Evolutionary conservation across 2,888 invertebrate genomes (phyloP).

Genomic region (Amiota communis): DNA sequence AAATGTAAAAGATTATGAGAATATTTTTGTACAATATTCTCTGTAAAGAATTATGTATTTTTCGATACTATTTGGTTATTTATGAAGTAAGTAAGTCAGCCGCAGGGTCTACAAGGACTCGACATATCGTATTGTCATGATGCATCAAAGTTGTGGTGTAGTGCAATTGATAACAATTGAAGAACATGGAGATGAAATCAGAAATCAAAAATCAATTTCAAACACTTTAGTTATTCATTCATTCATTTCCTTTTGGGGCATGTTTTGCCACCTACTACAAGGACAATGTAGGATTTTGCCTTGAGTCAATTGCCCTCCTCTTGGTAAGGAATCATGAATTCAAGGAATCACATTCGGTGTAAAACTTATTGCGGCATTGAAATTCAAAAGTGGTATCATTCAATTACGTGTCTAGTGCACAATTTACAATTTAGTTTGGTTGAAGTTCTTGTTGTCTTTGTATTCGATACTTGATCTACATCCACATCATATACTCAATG

Average conservation of each 20-base stretch:
- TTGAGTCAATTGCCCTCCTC: too few relatives aligned
- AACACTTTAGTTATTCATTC: constrained; percentile 24
- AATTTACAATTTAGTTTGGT: constrained; percentile 31
- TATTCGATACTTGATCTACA: too few relatives aligned
- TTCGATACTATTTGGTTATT: too few relatives aligned
- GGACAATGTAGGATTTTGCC: not conserved
- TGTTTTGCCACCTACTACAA: constrained; percentile 42
- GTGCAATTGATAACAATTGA: not conserved
- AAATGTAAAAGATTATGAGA: constrained; percentile 26
- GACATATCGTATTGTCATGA: too few relatives aligned
- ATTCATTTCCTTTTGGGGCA: constrained; percentile 47
- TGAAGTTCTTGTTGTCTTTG: too few relatives aligned
- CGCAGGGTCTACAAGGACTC: too few relatives aligned
- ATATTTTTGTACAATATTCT: not conserved
- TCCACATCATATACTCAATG: too few relatives aligned
- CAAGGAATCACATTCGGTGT: not conserved
- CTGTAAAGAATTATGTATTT: too few relatives aligned
- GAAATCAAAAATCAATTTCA: constrained; percentile 22
- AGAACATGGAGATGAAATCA: too few relatives aligned
- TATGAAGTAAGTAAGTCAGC: too few relatives aligned
- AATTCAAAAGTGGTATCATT: constrained; percentile 55
- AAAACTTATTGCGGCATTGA: constrained; percentile 41
- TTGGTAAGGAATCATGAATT: too few relatives aligned
- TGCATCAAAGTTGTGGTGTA: too few relatives aligned
- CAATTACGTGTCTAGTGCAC: constrained; percentile 58